A percentile compares a stretch with the other conserved stretches of the same genome.
phyloP scores from a whole-genome alignment of 2,797 vertebrate species.

The Rhinoraja longicauda region DNA sequence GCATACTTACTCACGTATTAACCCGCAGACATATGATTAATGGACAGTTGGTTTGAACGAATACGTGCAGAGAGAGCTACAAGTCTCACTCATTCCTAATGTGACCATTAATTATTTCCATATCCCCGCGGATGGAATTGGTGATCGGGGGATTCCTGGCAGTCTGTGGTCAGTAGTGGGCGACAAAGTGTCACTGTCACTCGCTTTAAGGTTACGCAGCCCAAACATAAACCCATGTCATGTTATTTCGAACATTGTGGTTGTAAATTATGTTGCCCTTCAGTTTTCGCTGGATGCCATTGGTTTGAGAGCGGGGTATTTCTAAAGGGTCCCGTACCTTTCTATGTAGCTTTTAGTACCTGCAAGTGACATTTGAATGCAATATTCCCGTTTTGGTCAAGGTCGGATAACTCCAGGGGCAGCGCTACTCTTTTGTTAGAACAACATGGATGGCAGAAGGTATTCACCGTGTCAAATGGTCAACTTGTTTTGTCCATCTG shows the following conservation, averaged over 20 bases:
- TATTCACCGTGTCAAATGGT: not conserved
- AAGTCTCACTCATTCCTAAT: not conserved
- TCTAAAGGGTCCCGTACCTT: not conserved
- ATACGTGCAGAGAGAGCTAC: not conserved
- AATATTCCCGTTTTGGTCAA: not conserved
- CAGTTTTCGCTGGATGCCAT: not conserved
- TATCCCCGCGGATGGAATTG: not conserved
- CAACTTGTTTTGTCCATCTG: not conserved
- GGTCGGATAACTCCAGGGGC: not conserved
- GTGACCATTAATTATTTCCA: conserved; percentile 7
- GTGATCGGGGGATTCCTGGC: conserved; percentile 16
- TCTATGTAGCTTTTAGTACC: not conserved
- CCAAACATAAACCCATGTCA: not conserved
- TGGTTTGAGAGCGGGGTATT: not conserved
- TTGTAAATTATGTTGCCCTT: not conserved
- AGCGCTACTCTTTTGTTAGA: not conserved
- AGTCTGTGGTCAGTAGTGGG: conserved; percentile 24
- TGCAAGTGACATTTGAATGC: not conserved
- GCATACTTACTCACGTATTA: not conserved
- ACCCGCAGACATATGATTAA: not conserved
- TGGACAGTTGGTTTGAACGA: not conserved
- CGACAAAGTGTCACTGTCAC: conserved; percentile 31
- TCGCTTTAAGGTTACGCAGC: not conserved
- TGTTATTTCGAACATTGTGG: not conserved
- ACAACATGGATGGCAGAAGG: not conserved